Evolutionary conservation across 2,888 invertebrate species (phyloP).

Genomic region (Latrodectus elegans): DNA sequence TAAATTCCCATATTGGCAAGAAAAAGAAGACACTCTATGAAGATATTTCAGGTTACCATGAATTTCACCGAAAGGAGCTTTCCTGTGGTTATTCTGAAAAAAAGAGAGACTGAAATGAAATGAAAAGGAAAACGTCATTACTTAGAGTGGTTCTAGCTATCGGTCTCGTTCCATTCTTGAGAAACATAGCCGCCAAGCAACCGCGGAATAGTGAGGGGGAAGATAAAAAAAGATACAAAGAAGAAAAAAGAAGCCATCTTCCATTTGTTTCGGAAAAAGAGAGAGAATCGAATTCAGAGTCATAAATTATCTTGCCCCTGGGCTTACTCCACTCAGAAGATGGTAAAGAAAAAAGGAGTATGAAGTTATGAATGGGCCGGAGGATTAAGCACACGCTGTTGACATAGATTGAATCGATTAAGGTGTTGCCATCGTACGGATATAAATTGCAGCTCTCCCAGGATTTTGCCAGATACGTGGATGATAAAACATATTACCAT

Average conservation of each 20-base stretch:
- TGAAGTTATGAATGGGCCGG: slow-evolving; percentile 30
- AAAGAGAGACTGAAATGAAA: neutral
- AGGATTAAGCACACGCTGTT: slow-evolving; percentile 32
- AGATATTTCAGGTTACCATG: neutral
- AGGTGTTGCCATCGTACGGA: slow-evolving; percentile 19
- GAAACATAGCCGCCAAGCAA: slow-evolving; percentile 27
- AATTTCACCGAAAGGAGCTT: neutral
- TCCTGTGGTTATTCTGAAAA: neutral
- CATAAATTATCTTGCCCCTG: slow-evolving; percentile 38
- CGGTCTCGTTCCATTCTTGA: slow-evolving; percentile 38
- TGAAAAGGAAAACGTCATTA: slow-evolving; percentile 32
- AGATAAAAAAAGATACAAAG: neutral
- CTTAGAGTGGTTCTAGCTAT: slow-evolving; percentile 59
- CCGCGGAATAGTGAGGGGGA: neutral
- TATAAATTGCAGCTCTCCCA: slow-evolving; percentile 1
- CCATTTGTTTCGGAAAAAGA: slow-evolving; percentile 41
- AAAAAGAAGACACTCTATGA: neutral
- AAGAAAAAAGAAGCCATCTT: slow-evolving; percentile 21
- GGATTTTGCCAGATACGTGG: neutral
- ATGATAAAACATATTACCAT: neutral
- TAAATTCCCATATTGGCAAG: slow-evolving; percentile 1
- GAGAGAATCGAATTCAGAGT: slow-evolving; percentile 5
- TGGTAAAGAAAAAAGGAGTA: neutral
- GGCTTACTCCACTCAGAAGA: slow-evolving; percentile 6
- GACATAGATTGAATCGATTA: slow-evolving; percentile 37